These are phyloP conservation scores for Heliconius melpomene DNA, from an alignment of 1,140 invertebrate species.

Conservation along the genomic window DNA sequence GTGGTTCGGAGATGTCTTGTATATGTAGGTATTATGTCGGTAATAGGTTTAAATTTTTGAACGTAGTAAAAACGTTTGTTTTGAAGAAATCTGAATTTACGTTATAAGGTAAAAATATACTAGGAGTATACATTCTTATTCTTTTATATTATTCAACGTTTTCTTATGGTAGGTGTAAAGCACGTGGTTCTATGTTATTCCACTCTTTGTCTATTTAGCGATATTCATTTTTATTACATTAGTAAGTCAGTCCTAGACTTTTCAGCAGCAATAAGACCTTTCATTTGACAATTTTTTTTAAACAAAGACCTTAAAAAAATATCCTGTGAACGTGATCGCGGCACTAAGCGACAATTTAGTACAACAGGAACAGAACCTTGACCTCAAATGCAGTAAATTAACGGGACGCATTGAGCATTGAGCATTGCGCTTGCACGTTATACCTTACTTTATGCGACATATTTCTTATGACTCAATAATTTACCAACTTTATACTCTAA, in stretches of 20 bases:
- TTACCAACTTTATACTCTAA: too few species aligned
- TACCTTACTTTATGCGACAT: not conserved
- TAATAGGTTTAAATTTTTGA: not conserved
- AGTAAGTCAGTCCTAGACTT: too few species aligned
- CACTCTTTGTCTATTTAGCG: too few species aligned
- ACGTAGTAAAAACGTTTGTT: not conserved
- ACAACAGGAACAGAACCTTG: not conserved
- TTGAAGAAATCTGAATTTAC: not conserved
- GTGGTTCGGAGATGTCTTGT: not conserved
- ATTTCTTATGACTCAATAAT: not conserved
- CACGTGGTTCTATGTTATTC: too few species aligned
- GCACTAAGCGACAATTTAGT: not conserved
- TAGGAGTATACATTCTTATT: too few species aligned
- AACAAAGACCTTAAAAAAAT: too few species aligned
- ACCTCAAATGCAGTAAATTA: slow-evolving; percentile 11
- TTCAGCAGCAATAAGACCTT: too few species aligned
- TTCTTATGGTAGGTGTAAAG: too few species aligned
- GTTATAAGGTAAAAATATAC: too few species aligned
- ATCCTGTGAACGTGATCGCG: not conserved
- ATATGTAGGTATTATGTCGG: not conserved
- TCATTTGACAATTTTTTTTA: too few species aligned
- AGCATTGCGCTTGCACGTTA: slow-evolving; percentile 3
- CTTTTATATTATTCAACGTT: too few species aligned
- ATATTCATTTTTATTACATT: too few species aligned
- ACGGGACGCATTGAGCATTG: not conserved